Conservation (phyloP, 1,140 invertebrate genomes). For the Antheraea mylitta region DNA sequence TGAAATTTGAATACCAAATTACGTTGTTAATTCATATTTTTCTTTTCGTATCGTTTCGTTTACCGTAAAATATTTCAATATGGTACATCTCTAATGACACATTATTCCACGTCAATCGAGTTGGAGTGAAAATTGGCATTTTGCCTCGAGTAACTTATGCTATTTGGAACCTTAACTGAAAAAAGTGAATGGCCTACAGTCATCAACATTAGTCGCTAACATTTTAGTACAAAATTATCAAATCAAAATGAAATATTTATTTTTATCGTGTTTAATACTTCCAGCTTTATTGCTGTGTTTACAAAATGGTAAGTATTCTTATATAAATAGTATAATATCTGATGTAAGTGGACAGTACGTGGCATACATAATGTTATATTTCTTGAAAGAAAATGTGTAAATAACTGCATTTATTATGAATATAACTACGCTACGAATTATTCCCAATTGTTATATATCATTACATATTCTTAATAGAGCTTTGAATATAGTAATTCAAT, state of each 20-base stretch:
- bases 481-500: neutral
- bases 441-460: neutral
- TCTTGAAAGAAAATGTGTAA: slow-evolving; percentile 35
- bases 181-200: slow-evolving; percentile 64
- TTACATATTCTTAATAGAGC: neutral
- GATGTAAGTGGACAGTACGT: slow-evolving; percentile 29
- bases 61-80: neutral
- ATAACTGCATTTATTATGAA: neutral
- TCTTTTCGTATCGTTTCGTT: no score
- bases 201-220: slow-evolving; percentile 32
- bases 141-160: slow-evolving; percentile 47
- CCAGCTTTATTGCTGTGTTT: slow-evolving; percentile 66
- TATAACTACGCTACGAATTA: neutral
- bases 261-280: slow-evolving; percentile 61
- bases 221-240: slow-evolving; percentile 37
- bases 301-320: slow-evolving; percentile 57
- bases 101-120: slow-evolving; percentile 76
- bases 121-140: slow-evolving; percentile 75
- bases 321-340: slow-evolving; percentile 5
- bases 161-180: slow-evolving; percentile 37
- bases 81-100: slow-evolving; percentile 50
- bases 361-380: slow-evolving; percentile 28
- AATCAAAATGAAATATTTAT: slow-evolving; percentile 69
- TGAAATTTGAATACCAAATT: no score
- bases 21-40: no score